Evolutionary conservation across 2,113 vertebrate genomes (phyloP), one percentile per base, ranked within the genome.

Genomic region (Calidris pugnax): DNA sequence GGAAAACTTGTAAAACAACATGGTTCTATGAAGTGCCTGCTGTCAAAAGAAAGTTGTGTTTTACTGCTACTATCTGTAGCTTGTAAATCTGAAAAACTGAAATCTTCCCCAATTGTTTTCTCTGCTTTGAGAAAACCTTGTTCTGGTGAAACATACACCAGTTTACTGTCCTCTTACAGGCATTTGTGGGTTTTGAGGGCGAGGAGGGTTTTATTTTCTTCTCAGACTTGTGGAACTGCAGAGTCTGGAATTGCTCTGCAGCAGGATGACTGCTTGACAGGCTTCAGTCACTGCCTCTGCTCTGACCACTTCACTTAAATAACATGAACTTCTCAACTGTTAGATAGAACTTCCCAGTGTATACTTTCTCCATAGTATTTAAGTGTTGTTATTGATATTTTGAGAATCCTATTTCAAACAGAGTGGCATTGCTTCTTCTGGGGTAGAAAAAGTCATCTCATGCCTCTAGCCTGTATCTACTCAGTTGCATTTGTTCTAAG

Each of bases 401-500:
- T 33, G 74, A 72, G 43, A 67, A 60, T 12, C 48, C 10, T 56
- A 1, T 81, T 85, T 88, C 12, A 35, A 13, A 35, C 45, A 14
- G 12, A 48, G 35, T 60, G 41, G 27, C 15, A 6, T 14, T 78
- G 24, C 26, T 47, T 63, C 9, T 8, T 57, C 32, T 78, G 17
- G 14, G 41, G 4, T 53, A 28, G 15, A 43, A 67, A 9, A 17
- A 71, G 16, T 43, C 3, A 4, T 60, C 8, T 47, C 3, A 0
- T 37, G 37, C n/a, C 24, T 63, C 14, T 78, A 43, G 41, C 18
- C 30, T 64, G 5, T 30, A 2, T 64, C 18, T 72, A 21, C 47
- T 50, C 0, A 0, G 20, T 32, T 28, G 26, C 4, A 3, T 82
- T 78, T 83, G 22, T 48, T 55, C 10, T 45, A 24, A 7, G 5